A percentile compares a stretch with the other conserved stretches of the same genome.
phyloP scores from a whole-genome alignment of 2,888 invertebrate species.

The Lasius fuliginosus region DNA sequence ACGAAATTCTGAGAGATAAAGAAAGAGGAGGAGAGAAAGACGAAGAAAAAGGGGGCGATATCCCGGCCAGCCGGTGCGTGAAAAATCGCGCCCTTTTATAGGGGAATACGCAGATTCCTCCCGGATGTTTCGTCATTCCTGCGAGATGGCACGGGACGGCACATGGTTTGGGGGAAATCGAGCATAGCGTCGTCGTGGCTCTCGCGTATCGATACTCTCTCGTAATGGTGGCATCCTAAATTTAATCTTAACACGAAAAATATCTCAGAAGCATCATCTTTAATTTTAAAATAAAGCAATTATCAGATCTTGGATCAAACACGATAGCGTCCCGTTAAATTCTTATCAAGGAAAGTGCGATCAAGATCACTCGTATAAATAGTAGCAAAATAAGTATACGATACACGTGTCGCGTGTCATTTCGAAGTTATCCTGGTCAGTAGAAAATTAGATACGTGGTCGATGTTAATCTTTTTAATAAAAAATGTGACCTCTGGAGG shows the following conservation, averaged over 20 bases:
- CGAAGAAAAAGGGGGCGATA: slow-evolving; percentile 62
- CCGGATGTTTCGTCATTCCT: slow-evolving; percentile 55
- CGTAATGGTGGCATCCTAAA: background rate
- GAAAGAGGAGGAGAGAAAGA: background rate
- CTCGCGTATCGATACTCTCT: slow-evolving; percentile 21
- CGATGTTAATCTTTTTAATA: background rate
- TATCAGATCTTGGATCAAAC: background rate
- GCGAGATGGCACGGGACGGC: slow-evolving; percentile 31
- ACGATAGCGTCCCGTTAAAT: background rate
- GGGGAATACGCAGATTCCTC: slow-evolving; percentile 64
- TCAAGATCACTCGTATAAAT: background rate
- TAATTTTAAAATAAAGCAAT: background rate
- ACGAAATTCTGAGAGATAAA: slow-evolving; percentile 43
- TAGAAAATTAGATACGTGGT: background rate
- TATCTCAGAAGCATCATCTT: background rate
- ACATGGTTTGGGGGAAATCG: slow-evolving; percentile 43
- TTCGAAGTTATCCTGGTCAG: background rate
- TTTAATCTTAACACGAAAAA: slow-evolving; percentile 7
- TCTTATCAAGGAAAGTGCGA: background rate
- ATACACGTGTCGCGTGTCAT: background rate
- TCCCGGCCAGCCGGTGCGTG: slow-evolving; percentile 79
- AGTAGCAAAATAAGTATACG: background rate
- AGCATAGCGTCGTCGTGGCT: slow-evolving; percentile 37
- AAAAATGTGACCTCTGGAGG: background rate
- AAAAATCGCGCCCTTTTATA: slow-evolving; percentile 76